Evolutionary conservation across 2,888 invertebrate genomes (phyloP).

Genomic region (Heliconius cydno): DNA sequence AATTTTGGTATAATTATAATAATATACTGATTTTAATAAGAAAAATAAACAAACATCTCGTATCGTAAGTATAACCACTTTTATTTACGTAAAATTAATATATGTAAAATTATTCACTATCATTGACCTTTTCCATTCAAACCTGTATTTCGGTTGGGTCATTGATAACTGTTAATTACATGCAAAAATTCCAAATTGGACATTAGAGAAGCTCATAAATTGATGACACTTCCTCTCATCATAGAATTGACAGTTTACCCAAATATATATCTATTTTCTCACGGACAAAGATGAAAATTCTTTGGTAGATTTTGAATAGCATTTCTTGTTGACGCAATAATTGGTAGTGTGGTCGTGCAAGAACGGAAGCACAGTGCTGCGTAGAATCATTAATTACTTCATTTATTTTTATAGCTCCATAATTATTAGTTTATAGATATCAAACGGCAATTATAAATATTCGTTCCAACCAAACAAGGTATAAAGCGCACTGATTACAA

Average conservation of each 20-base stretch:
- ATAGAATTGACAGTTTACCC: not conserved
- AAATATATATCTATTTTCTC: constrained; percentile 14
- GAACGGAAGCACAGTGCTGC: constrained; percentile 27
- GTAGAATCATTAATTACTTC: constrained; percentile 24
- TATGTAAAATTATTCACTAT: constrained; percentile 4
- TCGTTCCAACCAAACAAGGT: not conserved
- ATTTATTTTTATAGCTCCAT: constrained; percentile 27
- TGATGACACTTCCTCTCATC: constrained; percentile 20
- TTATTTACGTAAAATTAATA: not conserved
- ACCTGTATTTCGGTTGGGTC: not conserved
- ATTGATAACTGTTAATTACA: constrained; percentile 24
- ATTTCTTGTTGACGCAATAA: constrained; percentile 22
- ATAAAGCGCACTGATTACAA: constrained; percentile 5
- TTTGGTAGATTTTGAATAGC: not conserved
- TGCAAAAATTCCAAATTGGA: constrained; percentile 14
- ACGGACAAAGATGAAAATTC: constrained; percentile 8
- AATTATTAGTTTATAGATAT: constrained; percentile 26
- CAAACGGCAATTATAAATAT: constrained; percentile 23
- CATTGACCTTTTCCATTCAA: constrained; percentile 12
- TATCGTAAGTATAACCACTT: not conserved
- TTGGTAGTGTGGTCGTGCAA: constrained; percentile 16
- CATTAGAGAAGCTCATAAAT: constrained; percentile 11
- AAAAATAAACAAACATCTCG: not conserved
- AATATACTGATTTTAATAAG: not conserved
- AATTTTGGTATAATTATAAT: not conserved